Percentiles rank a stretch among this genome's conserved stretches.
phyloP scores from a whole-genome alignment of 2,888 invertebrate species.

The Lasioglossum morio region DNA sequence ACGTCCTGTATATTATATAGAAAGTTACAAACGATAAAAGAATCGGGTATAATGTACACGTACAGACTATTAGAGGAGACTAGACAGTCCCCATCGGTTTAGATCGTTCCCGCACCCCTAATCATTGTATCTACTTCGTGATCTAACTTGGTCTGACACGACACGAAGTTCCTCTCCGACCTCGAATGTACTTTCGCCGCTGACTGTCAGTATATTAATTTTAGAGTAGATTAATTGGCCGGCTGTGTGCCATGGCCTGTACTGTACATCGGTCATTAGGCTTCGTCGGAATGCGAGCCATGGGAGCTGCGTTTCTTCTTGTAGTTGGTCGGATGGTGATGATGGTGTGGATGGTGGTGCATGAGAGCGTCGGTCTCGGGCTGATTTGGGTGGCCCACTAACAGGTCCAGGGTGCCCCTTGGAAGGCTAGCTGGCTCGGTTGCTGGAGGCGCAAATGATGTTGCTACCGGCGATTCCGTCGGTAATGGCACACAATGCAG shows the following conservation, averaged over 20 bases:
- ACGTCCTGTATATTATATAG: slow-evolving; percentile 68
- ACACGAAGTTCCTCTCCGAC: slow-evolving; percentile 13
- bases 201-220: slow-evolving; percentile 25
- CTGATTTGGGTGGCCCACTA: slow-evolving; percentile 80
- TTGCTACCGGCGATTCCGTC: slow-evolving; percentile 79
- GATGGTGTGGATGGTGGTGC: slow-evolving; percentile 77
- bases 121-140: slow-evolving; percentile 12
- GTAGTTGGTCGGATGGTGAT: slow-evolving; percentile 79
- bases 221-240: too few relatives aligned
- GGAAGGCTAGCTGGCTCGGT: slow-evolving; percentile 72
- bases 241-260: not conserved
- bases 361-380: slow-evolving; percentile 80
- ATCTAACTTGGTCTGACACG: slow-evolving; percentile 42
- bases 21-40: slow-evolving; percentile 80
- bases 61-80: slow-evolving; percentile 61
- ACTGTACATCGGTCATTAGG: slow-evolving; percentile 71
- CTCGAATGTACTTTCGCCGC: slow-evolving; percentile 34
- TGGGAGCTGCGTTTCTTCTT: slow-evolving; percentile 82
- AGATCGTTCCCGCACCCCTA: slow-evolving; percentile 36
- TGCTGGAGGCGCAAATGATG: slow-evolving; percentile 76
- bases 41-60: slow-evolving; percentile 74
- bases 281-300: slow-evolving; percentile 80
- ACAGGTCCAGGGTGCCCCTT: slow-evolving; percentile 77
- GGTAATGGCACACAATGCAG: slow-evolving; percentile 81
- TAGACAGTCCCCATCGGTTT: slow-evolving; percentile 29